Conservation (phyloP, 2,888 invertebrate species). For the Agrochola circellaris region DNA sequence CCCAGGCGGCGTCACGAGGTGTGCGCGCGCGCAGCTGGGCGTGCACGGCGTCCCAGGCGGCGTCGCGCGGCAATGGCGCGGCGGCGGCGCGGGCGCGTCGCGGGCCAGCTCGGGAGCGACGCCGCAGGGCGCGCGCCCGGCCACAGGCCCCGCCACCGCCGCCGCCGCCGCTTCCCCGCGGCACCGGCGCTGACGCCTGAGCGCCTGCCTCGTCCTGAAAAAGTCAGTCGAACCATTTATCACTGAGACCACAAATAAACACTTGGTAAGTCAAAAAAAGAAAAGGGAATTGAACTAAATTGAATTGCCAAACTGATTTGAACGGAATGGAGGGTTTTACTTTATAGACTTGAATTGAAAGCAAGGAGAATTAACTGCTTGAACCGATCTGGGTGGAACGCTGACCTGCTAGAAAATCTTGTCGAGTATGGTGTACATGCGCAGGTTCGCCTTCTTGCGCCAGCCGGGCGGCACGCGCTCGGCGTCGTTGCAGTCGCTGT, state of each 20-base stretch:
- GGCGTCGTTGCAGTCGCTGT: constrained; percentile 71
- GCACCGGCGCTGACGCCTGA: constrained; percentile 31
- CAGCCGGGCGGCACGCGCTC: constrained; percentile 79
- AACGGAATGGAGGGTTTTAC: too few species aligned
- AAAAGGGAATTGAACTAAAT: too few species aligned
- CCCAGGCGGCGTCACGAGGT: constrained; percentile 78
- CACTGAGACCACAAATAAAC: background rate
- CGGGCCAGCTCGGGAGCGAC: constrained; percentile 26
- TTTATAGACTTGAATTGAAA: too few species aligned
- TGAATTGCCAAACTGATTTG: too few species aligned
- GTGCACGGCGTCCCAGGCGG: constrained; percentile 81
- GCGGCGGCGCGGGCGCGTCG: constrained; percentile 69
- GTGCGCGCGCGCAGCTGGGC: constrained; percentile 79
- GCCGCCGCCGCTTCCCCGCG: constrained; percentile 6
- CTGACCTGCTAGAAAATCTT: constrained; percentile 90
- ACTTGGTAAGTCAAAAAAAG: too few species aligned
- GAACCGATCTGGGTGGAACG: background rate
- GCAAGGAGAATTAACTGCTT: too few species aligned
- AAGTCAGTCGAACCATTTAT: background rate
- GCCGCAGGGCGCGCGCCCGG: background rate
- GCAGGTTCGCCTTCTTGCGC: constrained; percentile 86
- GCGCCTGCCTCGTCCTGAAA: constrained; percentile 70
- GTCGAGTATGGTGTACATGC: constrained; percentile 89
- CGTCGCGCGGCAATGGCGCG: constrained; percentile 61
- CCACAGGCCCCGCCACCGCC: background rate